A percentile compares a stretch with the other conserved stretches of the same genome.
These are phyloP conservation scores for Drosophila nebulosa DNA, from an alignment of 1,140 invertebrate genomes.

Conservation along the genomic window DNA sequence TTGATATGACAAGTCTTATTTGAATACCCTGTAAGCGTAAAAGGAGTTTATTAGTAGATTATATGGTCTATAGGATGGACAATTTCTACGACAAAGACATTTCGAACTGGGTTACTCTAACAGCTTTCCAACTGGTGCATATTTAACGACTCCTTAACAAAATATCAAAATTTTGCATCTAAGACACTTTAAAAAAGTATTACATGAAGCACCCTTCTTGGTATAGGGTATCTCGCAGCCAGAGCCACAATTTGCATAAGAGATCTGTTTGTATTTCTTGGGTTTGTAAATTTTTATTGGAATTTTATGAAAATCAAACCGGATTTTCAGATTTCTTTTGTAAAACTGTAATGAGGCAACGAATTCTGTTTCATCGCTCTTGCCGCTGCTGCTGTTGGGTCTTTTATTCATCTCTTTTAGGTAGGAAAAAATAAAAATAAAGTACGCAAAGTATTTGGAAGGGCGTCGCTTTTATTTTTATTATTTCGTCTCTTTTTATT, in stretches of 20 bases:
- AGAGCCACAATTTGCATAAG: neutral
- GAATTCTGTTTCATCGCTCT: conserved; percentile 16
- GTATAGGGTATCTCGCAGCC: neutral
- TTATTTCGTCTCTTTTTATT: conserved; percentile 18
- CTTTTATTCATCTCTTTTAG: conserved; percentile 8
- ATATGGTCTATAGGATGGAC: no score
- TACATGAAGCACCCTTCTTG: neutral
- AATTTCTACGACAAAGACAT: neutral
- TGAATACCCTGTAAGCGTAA: neutral
- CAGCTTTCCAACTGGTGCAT: neutral
- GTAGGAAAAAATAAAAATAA: neutral
- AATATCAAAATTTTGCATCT: no score
- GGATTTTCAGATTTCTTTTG: conserved; percentile 56
- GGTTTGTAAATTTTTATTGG: conserved; percentile 35
- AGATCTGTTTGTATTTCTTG: neutral
- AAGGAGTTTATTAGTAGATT: neutral
- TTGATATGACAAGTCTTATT: conserved; percentile 12
- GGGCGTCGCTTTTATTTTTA: conserved; percentile 47
- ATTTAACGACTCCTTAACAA: neutral
- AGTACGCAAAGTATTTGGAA: conserved; percentile 28
- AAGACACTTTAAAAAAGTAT: neutral
- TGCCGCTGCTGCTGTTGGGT: neutral
- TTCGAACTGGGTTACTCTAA: neutral
- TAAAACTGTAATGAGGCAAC: conserved; percentile 41
- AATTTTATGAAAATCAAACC: conserved; percentile 63